A percentile compares a stretch with the other conserved stretches of the same genome.
phyloP scores from a whole-genome alignment of 2,888 invertebrate species.

The Lasioglossum vierecki region DNA sequence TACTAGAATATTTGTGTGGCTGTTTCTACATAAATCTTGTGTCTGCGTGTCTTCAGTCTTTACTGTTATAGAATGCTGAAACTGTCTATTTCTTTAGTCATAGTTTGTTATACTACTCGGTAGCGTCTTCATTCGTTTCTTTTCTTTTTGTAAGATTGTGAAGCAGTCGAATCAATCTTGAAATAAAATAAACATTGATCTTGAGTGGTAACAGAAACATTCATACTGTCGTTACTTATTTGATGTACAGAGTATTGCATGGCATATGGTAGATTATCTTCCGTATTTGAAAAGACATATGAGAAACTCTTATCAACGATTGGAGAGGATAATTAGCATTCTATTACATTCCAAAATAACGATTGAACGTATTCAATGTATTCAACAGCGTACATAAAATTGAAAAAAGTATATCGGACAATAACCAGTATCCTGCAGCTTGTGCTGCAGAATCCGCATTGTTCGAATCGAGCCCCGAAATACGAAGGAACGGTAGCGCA shows the following conservation, averaged over 20 bases:
- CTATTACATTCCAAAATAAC: background rate
- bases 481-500: slow-evolving; percentile 11
- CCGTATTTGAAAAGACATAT: background rate
- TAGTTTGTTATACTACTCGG: background rate
- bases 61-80: background rate
- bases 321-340: background rate
- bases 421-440: background rate
- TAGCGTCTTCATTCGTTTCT: background rate
- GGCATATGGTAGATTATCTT: background rate
- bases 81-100: background rate
- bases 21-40: background rate
- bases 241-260: background rate
- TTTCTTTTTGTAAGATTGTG: background rate
- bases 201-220: background rate
- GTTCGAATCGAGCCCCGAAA: background rate
- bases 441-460: background rate
- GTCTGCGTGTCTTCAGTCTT: background rate
- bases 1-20: background rate
- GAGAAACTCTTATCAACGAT: background rate
- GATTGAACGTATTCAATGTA: background rate
- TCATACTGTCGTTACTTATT: background rate
- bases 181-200: background rate
- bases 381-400: background rate
- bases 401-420: background rate
- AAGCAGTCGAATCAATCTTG: background rate